These are phyloP conservation scores for Drosophila anomalipes DNA, from an alignment of 2,888 invertebrate genomes.

Conservation along the genomic window DNA sequence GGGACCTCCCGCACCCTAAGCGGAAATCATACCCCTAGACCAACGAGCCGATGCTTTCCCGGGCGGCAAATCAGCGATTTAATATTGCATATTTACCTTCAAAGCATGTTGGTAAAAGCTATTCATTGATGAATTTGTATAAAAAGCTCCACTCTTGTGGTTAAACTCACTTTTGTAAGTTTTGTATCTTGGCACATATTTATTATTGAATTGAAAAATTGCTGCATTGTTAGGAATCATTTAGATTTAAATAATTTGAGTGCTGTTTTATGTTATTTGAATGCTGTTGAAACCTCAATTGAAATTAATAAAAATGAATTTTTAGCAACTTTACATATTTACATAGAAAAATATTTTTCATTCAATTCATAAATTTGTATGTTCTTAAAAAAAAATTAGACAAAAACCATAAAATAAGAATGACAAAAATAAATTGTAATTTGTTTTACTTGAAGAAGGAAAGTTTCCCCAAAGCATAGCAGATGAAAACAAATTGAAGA, in stretches of 20 bases:
- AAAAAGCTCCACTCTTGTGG: background rate
- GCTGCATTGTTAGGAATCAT: background rate
- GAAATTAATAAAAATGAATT: background rate
- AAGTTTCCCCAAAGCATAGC: conserved; percentile 50
- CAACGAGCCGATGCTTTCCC: conserved; percentile 76
- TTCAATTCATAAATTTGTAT: background rate
- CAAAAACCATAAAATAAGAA: conserved; percentile 68
- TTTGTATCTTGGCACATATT: background rate
- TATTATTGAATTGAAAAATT: background rate
- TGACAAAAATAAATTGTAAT: conserved; percentile 13
- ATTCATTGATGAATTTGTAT: conserved; percentile 22
- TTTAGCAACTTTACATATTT: background rate
- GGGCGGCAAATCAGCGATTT: background rate
- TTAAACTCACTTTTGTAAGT: too few relatives aligned
- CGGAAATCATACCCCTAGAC: conserved; percentile 86
- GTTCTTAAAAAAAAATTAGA: conserved; percentile 35
- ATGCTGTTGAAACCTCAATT: background rate
- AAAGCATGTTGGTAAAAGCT: conserved; percentile 14
- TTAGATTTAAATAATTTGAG: background rate
- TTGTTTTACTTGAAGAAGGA: conserved; percentile 47
- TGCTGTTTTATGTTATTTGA: background rate
- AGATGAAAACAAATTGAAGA: conserved; percentile 45
- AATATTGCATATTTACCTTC: background rate
- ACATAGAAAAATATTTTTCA: background rate
- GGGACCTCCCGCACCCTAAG: conserved; percentile 86